phyloP scores from a whole-genome alignment of 2,113 vertebrate species.

The Narcine bancroftii region DNA sequence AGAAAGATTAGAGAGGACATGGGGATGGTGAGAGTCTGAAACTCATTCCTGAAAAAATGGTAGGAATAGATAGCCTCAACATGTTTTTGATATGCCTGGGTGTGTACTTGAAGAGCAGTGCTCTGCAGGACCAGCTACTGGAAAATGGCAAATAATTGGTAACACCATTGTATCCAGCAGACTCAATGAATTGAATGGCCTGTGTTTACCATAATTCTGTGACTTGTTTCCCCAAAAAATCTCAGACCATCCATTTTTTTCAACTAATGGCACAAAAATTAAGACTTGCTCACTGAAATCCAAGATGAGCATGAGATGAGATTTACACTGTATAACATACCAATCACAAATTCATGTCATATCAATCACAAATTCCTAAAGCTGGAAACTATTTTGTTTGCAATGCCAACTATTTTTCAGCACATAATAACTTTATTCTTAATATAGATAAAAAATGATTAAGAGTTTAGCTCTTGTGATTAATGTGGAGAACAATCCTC shows the following conservation, averaged over 20 bases:
- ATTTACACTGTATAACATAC: neutral
- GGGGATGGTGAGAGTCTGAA: too few species aligned
- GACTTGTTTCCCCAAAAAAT: neutral
- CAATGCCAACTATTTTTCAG: neutral
- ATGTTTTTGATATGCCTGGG: too few species aligned
- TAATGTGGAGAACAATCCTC: neutral
- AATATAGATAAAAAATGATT: neutral
- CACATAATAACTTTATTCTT: neutral
- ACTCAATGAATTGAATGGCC: too few species aligned
- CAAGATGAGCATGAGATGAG: neutral
- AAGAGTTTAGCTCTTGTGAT: neutral
- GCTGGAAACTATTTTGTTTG: neutral
- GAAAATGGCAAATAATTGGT: too few species aligned
- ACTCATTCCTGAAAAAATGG: too few species aligned
- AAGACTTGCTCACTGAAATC: neutral
- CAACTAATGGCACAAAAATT: neutral
- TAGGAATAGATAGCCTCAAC: too few species aligned
- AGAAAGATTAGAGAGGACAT: too few species aligned
- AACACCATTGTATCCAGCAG: too few species aligned
- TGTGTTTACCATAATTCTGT: too few species aligned
- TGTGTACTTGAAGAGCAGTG: too few species aligned
- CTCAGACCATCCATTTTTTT: conserved; percentile 10
- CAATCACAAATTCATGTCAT: too few species aligned
- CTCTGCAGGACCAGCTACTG: too few species aligned
- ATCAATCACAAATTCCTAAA: neutral